These are phyloP conservation scores for Erannis defoliaria DNA, from an alignment of 2,888 invertebrate genomes.

Conservation along the genomic window DNA sequence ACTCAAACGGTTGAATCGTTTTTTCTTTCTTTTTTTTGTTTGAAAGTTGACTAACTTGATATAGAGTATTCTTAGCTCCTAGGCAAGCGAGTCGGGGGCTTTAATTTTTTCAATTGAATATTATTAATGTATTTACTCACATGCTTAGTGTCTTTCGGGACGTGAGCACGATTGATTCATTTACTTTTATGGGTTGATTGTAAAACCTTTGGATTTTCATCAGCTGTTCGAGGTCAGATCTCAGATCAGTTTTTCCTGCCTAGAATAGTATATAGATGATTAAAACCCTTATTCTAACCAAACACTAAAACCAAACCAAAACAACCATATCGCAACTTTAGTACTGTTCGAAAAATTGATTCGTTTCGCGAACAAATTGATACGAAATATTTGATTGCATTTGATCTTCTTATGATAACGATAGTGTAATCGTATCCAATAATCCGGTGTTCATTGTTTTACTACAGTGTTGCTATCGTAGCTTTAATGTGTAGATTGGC, in stretches of 20 bases:
- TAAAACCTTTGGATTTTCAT: too few relatives aligned
- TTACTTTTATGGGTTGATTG: too few relatives aligned
- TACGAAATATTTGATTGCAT: not conserved
- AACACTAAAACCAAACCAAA: not conserved
- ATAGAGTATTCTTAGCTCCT: too few relatives aligned
- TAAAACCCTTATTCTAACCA: not conserved
- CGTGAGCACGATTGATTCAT: too few relatives aligned
- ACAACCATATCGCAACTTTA: too few relatives aligned
- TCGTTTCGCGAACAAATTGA: not conserved
- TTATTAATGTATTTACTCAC: too few relatives aligned
- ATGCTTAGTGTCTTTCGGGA: too few relatives aligned
- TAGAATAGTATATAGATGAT: not conserved
- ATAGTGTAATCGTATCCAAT: not conserved
- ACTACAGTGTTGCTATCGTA: slow-evolving; percentile 1
- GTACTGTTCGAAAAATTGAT: not conserved
- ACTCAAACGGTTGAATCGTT: too few relatives aligned
- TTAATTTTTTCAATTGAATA: too few relatives aligned
- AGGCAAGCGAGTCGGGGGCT: too few relatives aligned
- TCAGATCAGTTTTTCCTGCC: slow-evolving; percentile 10
- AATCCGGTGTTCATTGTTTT: slow-evolving; percentile 5
- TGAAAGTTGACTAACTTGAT: too few relatives aligned
- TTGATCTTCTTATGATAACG: not conserved
- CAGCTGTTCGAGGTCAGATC: not conserved
- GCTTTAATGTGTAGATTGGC: not conserved
- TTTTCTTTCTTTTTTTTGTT: too few relatives aligned